Base-by-base conservation (phyloP, 2,888 invertebrate species). In the Lathronympha strigana region DNA sequence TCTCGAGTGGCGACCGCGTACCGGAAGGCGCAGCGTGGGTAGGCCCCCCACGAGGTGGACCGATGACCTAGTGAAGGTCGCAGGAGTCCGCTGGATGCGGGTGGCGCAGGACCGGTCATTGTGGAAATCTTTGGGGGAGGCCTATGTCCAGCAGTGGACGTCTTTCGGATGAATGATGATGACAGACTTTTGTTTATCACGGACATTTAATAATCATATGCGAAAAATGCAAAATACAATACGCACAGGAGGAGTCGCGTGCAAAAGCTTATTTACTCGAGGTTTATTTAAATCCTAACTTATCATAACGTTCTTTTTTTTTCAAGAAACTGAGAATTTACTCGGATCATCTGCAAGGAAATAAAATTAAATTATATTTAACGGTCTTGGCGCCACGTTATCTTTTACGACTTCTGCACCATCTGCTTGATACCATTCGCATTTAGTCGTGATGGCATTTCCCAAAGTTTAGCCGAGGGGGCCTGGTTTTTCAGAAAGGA, bases 311-410 rank as follows among this genome's bases (percentile, higher is more conserved):
- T 40, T 61, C 15, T 15, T 31, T 19, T 50, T 31, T 51, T 38
- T 28, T 31, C 23, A 31, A 21, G 15, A 2, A 38, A 21, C 40
- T 50, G 21, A 40, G 19, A 47, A 60, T 25, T 53, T 61, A 38
- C 49, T 31, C n/a, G 31, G 54, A 66, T 66, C 61, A 54, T 60
- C 66, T 61, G 61, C 53, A 36, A 49, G 11, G 55, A 45, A 53
- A 40, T 66, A 54, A 60, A 61, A 66, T 66, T 31, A 66, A 61
- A 66, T 66, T 49, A 66, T 66, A 36, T 49, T 66, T 61, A 54
- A 66, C 66, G 53, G 40, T 38, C 38, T 47, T 31, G n/a, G 43
- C 53, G 61, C 60, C 13, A 45, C 61, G 60, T 66, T 61, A 54
- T 66, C 60, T 66, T 66, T 66, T 66, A 66, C 61, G 66, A 54